Evolutionary conservation across 1,140 invertebrate genomes (phyloP).

Genomic region (Augochlora pura): DNA sequence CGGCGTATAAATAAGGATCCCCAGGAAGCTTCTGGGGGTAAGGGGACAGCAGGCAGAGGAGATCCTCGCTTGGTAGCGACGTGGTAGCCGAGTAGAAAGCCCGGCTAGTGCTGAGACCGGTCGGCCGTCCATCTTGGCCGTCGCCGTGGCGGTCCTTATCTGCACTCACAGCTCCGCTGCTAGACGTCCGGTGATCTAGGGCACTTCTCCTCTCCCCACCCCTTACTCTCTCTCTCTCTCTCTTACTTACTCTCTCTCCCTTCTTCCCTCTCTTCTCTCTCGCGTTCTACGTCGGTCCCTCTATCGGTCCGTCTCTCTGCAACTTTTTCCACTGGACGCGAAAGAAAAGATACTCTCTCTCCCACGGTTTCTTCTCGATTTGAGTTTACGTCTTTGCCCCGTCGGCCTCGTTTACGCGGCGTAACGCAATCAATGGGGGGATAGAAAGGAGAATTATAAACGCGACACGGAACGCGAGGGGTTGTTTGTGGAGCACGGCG

Average conservation of each 20-base stretch:
- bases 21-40: slow-evolving; percentile 68
- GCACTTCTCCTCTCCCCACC: slow-evolving; percentile 65
- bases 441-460: background rate
- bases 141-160: slow-evolving; percentile 80
- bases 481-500: background rate
- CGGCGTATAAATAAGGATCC: slow-evolving; percentile 81
- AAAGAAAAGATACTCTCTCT: background rate
- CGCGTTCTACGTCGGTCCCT: slow-evolving; percentile 15
- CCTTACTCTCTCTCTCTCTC: slow-evolving; percentile 23
- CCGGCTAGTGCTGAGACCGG: slow-evolving; percentile 73
- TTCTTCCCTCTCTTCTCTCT: slow-evolving; percentile 21
- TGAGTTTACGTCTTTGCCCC: background rate
- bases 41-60: slow-evolving; percentile 61
- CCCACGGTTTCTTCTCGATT: background rate
- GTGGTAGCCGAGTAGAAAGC: slow-evolving; percentile 66
- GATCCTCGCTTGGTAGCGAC: slow-evolving; percentile 59
- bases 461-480: background rate
- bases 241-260: slow-evolving; percentile 19
- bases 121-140: slow-evolving; percentile 80
- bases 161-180: slow-evolving; percentile 78
- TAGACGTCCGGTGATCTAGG: slow-evolving; percentile 80
- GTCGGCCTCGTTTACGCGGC: too few relatives aligned
- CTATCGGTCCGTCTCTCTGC: slow-evolving; percentile 25
- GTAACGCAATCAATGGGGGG: background rate
- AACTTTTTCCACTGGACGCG: slow-evolving; percentile 20